phyloP scores from a whole-genome alignment of 37 sponge, comb jelly and placozoan genomes.

The Diacarnus erythraeanus region DNA sequence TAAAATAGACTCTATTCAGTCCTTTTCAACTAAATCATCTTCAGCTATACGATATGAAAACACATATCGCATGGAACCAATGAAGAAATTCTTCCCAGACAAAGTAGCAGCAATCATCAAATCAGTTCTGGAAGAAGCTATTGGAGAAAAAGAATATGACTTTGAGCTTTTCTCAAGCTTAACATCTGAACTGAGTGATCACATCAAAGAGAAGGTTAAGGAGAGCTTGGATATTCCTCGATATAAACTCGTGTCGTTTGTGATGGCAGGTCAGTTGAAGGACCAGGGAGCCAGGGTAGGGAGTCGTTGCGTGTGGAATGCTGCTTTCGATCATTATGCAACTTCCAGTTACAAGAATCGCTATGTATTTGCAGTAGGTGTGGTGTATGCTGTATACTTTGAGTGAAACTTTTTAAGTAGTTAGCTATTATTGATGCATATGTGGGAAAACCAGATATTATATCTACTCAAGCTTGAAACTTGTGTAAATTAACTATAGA shows the following conservation, averaged over 20 bases:
- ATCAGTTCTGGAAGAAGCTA: slow-evolving; percentile 8
- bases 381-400: slow-evolving; percentile 56
- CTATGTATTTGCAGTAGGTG: slow-evolving; percentile 51
- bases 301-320: slow-evolving; percentile 75
- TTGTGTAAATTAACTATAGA: no score
- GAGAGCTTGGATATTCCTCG: slow-evolving; percentile 33
- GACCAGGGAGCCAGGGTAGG: slow-evolving; percentile 45
- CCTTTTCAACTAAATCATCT: neutral
- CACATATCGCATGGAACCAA: slow-evolving; percentile 57
- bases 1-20: no score
- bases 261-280: slow-evolving; percentile 37
- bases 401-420: slow-evolving; percentile 22
- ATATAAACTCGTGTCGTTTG: slow-evolving; percentile 58
- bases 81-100: slow-evolving; percentile 25
- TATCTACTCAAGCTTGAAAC: no score
- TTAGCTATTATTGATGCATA: no score
- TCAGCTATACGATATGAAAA: slow-evolving; percentile 17
- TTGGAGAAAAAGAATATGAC: slow-evolving; percentile 33
- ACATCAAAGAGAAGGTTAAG: slow-evolving; percentile 57
- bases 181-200: slow-evolving; percentile 37
- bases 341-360: slow-evolving; percentile 33
- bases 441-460: no score
- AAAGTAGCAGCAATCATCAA: slow-evolving; percentile 36
- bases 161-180: neutral
- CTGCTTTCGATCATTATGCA: slow-evolving; percentile 50